A percentile compares a stretch with the other conserved stretches of the same genome.
Conservation (phyloP, 2,113 vertebrate species). For the Semnornis frantzii region DNA sequence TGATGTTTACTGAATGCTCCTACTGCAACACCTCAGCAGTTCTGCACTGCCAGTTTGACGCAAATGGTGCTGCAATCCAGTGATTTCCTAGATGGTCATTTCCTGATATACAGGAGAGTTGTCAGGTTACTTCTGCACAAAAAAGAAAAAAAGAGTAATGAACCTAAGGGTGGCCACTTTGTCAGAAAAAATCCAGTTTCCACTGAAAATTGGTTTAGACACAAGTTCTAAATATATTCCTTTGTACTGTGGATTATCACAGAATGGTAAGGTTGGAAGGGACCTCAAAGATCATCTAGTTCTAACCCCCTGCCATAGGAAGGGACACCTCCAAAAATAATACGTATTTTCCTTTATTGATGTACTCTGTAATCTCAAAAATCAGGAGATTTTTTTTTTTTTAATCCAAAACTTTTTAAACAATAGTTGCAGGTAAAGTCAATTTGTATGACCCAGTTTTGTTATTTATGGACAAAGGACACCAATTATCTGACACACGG, state of each 20-base stretch:
- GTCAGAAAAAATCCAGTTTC: not conserved
- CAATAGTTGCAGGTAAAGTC: not conserved
- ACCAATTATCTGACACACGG: not conserved
- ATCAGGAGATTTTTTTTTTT: no score
- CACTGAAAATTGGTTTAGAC: not conserved
- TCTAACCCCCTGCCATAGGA: no score
- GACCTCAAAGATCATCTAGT: no score
- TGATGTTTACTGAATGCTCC: not conserved
- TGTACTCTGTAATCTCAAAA: not conserved
- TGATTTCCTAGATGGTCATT: not conserved
- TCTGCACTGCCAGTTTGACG: not conserved
- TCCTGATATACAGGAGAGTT: not conserved
- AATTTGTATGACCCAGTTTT: not conserved
- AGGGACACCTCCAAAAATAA: no score
- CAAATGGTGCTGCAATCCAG: not conserved
- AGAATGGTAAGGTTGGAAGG: no score
- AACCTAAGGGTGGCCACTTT: not conserved
- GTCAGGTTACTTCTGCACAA: not conserved
- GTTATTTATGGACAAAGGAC: not conserved
- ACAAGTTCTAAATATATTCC: not conserved
- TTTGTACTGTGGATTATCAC: not conserved
- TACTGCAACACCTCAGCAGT: not conserved
- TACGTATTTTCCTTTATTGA: not conserved
- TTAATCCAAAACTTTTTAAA: not conserved
- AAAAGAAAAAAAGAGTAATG: not conserved